Evolutionary conservation across 2,113 vertebrate genomes (phyloP).

Genomic region (Nibea coibor): DNA sequence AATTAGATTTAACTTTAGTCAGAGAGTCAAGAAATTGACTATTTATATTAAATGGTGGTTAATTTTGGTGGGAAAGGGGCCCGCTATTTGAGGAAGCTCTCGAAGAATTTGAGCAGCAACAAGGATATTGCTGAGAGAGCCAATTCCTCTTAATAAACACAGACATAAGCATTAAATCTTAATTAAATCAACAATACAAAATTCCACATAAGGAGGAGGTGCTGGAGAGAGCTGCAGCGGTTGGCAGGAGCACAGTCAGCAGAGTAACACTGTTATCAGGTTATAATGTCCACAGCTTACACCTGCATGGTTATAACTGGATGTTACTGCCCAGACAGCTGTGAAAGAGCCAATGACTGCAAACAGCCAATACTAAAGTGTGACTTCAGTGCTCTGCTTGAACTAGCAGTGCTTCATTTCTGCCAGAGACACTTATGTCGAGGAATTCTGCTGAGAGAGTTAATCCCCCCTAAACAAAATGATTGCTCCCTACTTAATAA

Average conservation of each 20-base stretch:
- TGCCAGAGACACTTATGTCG: not conserved
- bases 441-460: not conserved
- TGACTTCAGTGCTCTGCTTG: not conserved
- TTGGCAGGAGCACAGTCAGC: not conserved
- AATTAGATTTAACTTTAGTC: not conserved
- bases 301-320: not conserved
- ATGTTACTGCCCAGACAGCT: not conserved
- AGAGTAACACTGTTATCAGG: not conserved
- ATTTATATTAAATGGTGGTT: not conserved
- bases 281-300: not conserved
- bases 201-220: not conserved
- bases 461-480: not conserved
- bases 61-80: not conserved
- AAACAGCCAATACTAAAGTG: not conserved
- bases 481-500: not conserved
- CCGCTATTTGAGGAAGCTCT: not conserved
- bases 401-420: not conserved
- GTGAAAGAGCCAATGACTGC: not conserved
- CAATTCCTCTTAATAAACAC: slow-evolving; percentile 1
- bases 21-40: not conserved
- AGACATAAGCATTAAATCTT: slow-evolving; percentile 8
- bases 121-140: slow-evolving; percentile 3
- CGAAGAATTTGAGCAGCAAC: not conserved
- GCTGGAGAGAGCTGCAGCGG: not conserved
- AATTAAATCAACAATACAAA: slow-evolving; percentile 3